phyloP scores from a whole-genome alignment of 1,140 invertebrate species.

The Drosophila kikkawai region DNA sequence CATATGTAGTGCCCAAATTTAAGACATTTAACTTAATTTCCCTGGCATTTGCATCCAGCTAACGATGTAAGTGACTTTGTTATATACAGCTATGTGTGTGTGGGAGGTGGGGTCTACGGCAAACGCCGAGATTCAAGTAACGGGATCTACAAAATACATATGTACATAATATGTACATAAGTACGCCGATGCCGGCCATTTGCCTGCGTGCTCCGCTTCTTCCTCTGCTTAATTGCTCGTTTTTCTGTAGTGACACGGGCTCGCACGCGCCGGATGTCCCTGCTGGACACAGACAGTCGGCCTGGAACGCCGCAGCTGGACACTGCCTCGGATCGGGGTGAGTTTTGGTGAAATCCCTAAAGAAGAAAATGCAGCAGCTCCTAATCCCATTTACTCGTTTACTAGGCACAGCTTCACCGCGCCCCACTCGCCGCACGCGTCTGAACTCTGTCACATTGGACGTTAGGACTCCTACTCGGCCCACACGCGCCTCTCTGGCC shows the following conservation, averaged over 20 bases:
- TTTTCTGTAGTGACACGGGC: conserved; percentile 64
- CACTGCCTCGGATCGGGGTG: conserved; percentile 52
- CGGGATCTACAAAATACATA: not conserved
- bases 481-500: conserved; percentile 51
- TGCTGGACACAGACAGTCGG: conserved; percentile 60
- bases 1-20: not conserved
- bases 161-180: not conserved
- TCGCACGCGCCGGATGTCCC: conserved; percentile 59
- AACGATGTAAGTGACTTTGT: conserved; percentile 1
- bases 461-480: conserved; percentile 54
- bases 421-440: conserved; percentile 54
- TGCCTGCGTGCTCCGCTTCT: not conserved
- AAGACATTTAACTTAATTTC: not conserved
- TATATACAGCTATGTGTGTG: not conserved
- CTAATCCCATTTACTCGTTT: not conserved
- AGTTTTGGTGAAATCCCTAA: conserved; percentile 3
- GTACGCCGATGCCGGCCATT: conserved; percentile 6
- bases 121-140: conserved; percentile 13
- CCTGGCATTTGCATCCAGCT: not conserved
- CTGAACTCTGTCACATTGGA: conserved; percentile 62
- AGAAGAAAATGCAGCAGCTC: not conserved
- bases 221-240: not conserved
- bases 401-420: conserved; percentile 55
- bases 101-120: conserved; percentile 19
- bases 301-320: conserved; percentile 64